Evolutionary conservation across 2,113 vertebrate species (phyloP), one percentile per base, ranked within the genome.

Genomic region (Antechinus stuartii): DNA sequence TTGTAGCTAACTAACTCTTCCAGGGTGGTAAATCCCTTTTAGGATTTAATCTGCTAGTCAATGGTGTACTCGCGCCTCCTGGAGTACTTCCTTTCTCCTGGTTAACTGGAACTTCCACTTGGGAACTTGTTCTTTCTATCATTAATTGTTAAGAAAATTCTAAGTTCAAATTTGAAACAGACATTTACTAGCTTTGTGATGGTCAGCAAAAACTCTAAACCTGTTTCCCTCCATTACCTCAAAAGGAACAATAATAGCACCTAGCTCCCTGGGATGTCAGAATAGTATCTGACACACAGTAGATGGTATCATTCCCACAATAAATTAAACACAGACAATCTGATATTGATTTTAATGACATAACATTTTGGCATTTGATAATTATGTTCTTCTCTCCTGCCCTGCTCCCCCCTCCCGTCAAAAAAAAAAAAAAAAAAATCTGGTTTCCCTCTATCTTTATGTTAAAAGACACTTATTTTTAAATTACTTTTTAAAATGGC

Each of bases 271-370:
- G 61, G 61, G 30, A n/a, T n/a, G 61, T 84, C 19, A 42, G n/a
- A 84, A 84, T 16, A 84, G 6, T 84, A 19, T 7, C 7, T 42
- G 35, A 16, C 16, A 42, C n/a, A 84, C 7, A 42, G 68, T 42
- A 84, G 16, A n/a, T n/a, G 19, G 2, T 42, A 23, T 42, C 68
- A 84, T n/a, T 84, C 68, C 35, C 16, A 84, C 0, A 94, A n/a
- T 89, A 54, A 93, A 91, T 90, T 92, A 89, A 92, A 89, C 68
- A 95, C 95, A 91, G 91, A 54, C 14, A 95, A 89, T 95, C 68
- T 55, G 91, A 1, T 76, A 92, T 0, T 55, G 93, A 96, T 96
- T 93, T 91, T 90, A 95, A 96, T 25, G 35, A 3, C 1, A 46
- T 53, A 84, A 89, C 11, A 47, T 0, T 3, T 49, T 3, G 90